Evolutionary conservation across 2,113 vertebrate species (phyloP).

Genomic region (Plecotus auritus): DNA sequence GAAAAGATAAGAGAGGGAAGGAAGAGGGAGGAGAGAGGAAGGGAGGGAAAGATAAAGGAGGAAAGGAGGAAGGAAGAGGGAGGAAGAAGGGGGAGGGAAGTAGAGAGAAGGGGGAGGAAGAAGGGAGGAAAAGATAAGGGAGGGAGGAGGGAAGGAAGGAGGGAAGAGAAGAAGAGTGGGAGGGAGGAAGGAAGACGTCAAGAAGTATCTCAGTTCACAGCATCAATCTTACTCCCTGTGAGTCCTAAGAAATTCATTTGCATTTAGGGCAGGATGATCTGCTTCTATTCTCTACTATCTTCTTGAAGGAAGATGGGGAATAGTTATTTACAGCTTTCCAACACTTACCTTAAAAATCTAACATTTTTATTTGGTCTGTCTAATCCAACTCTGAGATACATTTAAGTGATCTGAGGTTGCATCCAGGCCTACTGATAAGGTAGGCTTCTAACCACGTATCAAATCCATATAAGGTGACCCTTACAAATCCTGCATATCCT

Average conservation of each 20-base stretch:
- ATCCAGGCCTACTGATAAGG: no score
- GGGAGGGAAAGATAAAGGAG: accelerated
- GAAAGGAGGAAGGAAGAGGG: background rate
- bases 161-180: accelerated
- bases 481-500: background rate
- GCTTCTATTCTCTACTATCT: background rate
- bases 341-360: no score
- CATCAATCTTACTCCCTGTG: accelerated
- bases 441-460: background rate
- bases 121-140: no score
- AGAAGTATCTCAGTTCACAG: background rate
- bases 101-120: no score
- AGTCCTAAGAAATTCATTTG: background rate
- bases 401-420: background rate
- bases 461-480: accelerated
- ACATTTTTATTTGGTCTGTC: background rate
- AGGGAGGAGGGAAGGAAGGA: accelerated
- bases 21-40: accelerated
- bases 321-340: background rate
- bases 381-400: background rate
- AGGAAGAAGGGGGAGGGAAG: background rate
- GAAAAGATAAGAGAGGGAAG: no score
- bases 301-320: background rate
- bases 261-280: no score
- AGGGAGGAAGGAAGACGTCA: no score